Evolutionary conservation across 2,888 invertebrate genomes (phyloP), one percentile per base, ranked within the genome.

Genomic region (Drosophila algonquin): DNA sequence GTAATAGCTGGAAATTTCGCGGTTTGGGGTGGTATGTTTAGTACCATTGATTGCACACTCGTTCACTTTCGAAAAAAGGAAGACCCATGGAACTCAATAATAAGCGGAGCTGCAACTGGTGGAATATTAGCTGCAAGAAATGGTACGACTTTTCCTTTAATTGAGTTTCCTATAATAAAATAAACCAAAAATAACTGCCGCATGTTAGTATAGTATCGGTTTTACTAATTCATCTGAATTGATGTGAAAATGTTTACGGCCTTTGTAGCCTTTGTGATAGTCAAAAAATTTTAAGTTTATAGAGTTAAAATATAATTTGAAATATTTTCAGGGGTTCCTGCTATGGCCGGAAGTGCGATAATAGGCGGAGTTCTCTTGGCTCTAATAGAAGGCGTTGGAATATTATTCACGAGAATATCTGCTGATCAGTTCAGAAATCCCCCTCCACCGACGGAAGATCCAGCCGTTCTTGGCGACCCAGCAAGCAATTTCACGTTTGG

Each of bases 11-110:
- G 98, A 45, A 98, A 98, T 92, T 99, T 99, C 93, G 99, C 99
- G 1, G 96, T 99, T 1, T 99, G 99, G 99, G 99, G 99, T 77
- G 98, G 98, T 48, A 96, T 98, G 94, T 99, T 99, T 92, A 98
- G 98, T 51, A 98, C 98, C 53, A 98, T 99, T 81, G 99, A 99
- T 92, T 99, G 99, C 92, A 95, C 98, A 32, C 93, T 99, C 77
- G 98, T 98, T n/a, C 97, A 98, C 91, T 93, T 98, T 80, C 93
- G 99, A 72, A 96, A 98, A 93, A 99, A 99, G 91, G 99, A 99
- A 93, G 99, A 99, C 91, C 99, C 99, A 0, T 98, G 98, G 98
- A 99, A 97, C 91, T 97, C 97, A 0, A 98, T 98, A 44, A 97
- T 97, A 90, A 97, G 97, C 92, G 99, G 99, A 0, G 98, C 98